A percentile compares a stretch with the other conserved stretches of the same genome.
Evolutionary conservation across 1,140 invertebrate genomes (phyloP).

Genomic region (Chelonus insularis): DNA sequence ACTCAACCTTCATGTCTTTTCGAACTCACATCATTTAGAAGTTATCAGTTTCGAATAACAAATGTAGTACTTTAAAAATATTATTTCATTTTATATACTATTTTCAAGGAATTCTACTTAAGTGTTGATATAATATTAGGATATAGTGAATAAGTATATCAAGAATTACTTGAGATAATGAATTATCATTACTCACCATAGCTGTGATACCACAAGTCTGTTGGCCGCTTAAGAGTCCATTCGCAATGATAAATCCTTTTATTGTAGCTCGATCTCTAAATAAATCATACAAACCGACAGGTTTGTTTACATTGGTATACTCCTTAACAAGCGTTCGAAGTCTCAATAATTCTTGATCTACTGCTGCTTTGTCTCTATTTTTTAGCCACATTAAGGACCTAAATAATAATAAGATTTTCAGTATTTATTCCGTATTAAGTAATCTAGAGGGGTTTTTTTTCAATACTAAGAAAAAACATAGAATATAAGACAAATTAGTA

Average conservation of each 20-base stretch:
- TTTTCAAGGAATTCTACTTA: neutral
- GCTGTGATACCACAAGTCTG: constrained; percentile 55
- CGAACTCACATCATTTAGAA: no score
- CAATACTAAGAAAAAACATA: no score
- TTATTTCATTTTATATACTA: no score
- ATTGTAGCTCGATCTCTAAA: constrained; percentile 46
- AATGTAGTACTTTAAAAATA: no score
- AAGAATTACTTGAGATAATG: neutral
- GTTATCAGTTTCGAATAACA: no score
- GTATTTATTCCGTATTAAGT: constrained; percentile 8
- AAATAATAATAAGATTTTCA: neutral
- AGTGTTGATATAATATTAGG: constrained; percentile 7
- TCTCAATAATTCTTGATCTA: constrained; percentile 41
- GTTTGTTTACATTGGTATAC: constrained; percentile 18
- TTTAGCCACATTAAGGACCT: constrained; percentile 62
- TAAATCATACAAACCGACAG: constrained; percentile 38
- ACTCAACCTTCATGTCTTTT: no score
- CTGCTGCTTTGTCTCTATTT: constrained; percentile 52
- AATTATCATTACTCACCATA: constrained; percentile 40
- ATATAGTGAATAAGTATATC: no score
- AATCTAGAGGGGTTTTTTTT: constrained; percentile 1
- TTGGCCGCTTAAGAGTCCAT: constrained; percentile 53
- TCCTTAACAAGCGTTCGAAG: constrained; percentile 44
- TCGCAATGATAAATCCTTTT: constrained; percentile 54
- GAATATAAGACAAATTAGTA: no score